phyloP scores from a whole-genome alignment of 2,797 vertebrate genomes.

The Cottoperca gobio region DNA sequence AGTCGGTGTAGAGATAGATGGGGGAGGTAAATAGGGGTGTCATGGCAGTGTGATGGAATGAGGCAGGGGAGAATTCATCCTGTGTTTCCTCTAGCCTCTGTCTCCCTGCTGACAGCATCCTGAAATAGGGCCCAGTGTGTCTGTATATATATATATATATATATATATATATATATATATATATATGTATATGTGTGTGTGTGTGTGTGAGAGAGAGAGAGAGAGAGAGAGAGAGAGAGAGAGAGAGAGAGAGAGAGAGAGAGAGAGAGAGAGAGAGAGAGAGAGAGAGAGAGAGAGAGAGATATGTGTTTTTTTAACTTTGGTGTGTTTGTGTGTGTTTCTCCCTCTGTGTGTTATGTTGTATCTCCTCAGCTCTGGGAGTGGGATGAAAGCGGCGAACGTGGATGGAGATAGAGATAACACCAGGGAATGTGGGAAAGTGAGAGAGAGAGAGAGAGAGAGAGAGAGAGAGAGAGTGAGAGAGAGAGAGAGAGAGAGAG shows the following conservation, averaged over 20 bases:
- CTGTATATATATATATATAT: slow-evolving; percentile 68
- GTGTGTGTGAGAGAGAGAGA: neutral
- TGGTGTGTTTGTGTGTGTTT: slow-evolving; percentile 28
- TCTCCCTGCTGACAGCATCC: slow-evolving; percentile 80
- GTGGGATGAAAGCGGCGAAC: slow-evolving; percentile 61
- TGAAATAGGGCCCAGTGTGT: slow-evolving; percentile 79
- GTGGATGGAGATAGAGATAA: slow-evolving; percentile 61
- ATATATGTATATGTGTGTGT: slow-evolving; percentile 9
- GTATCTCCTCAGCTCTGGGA: slow-evolving; percentile 58
- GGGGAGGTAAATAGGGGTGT: slow-evolving; percentile 84
- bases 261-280: slow-evolving; percentile 15
- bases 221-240: slow-evolving; percentile 17
- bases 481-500: slow-evolving; percentile 18
- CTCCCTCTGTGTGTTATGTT: slow-evolving; percentile 46
- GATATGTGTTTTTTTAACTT: slow-evolving; percentile 33
- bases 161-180: slow-evolving; percentile 45
- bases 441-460: slow-evolving; percentile 17
- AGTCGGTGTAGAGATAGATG: slow-evolving; percentile 79
- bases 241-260: slow-evolving; percentile 3
- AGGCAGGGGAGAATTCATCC: slow-evolving; percentile 83
- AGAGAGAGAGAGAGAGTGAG: slow-evolving; percentile 7
- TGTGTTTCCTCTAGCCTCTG: slow-evolving; percentile 79
- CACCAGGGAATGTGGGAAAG: slow-evolving; percentile 41
- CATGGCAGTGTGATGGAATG: slow-evolving; percentile 82
- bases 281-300: slow-evolving; percentile 13